These are phyloP conservation scores for Acrocera orbiculus DNA, from an alignment of 2,888 invertebrate species.

Conservation along the genomic window DNA sequence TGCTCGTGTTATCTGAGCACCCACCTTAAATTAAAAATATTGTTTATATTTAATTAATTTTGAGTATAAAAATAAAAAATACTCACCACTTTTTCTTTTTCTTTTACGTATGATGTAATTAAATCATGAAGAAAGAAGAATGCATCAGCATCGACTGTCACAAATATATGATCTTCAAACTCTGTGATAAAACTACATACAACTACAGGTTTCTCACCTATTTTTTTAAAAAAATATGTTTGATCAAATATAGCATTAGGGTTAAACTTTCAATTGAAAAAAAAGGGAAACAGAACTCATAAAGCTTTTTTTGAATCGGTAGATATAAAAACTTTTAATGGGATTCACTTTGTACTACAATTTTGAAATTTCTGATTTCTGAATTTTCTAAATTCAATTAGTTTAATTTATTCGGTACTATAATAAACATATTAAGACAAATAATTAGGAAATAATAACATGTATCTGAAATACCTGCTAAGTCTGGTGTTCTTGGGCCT, in stretches of 20 bases:
- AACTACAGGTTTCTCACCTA: conserved; percentile 70
- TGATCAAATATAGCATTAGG: too few relatives aligned
- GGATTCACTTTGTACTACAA: too few relatives aligned
- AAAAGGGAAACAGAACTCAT: too few relatives aligned
- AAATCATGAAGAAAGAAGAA: conserved; percentile 96
- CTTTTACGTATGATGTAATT: conserved; percentile 87
- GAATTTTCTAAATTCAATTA: too few relatives aligned
- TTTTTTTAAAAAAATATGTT: not conserved
- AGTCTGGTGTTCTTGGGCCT: conserved; percentile 49
- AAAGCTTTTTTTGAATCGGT: not conserved
- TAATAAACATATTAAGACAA: too few relatives aligned
- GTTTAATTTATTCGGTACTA: too few relatives aligned
- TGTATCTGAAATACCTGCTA: conserved; percentile 35
- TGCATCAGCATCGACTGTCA: conserved; percentile 94
- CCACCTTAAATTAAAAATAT: conserved; percentile 17
- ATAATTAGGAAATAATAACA: too few relatives aligned
- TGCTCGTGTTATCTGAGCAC: conserved; percentile 25
- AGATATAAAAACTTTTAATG: too few relatives aligned
- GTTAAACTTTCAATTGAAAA: too few relatives aligned
- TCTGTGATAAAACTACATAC: conserved; percentile 96
- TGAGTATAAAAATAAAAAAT: not conserved
- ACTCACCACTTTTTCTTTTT: conserved; percentile 68
- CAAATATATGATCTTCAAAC: conserved; percentile 96
- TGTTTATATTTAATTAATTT: not conserved
- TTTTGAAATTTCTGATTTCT: too few relatives aligned